Percentiles rank a stretch among this genome's conserved stretches.
These are phyloP conservation scores for Stegodyphus mimosarum DNA, from an alignment of 1,140 invertebrate genomes.

Conservation along the genomic window DNA sequence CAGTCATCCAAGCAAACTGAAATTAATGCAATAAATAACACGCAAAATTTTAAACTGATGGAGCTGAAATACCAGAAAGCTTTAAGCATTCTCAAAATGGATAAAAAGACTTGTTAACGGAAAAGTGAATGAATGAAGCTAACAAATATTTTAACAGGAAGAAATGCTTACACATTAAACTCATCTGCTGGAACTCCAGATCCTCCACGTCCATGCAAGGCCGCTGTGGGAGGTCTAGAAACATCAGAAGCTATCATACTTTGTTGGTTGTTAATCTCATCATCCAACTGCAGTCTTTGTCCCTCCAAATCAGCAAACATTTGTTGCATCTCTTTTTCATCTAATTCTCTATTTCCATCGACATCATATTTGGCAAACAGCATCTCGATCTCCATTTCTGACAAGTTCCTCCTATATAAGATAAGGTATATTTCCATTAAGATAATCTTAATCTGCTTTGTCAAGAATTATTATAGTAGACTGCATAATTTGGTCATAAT, in stretches of 20 bases:
- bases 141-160: no score
- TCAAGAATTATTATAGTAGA: no score
- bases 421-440: no score
- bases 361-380: constrained; percentile 76
- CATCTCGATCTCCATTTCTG: constrained; percentile 78
- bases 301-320: constrained; percentile 68
- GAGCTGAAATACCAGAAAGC: no score
- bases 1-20: no score
- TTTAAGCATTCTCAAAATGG: no score
- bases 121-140: no score
- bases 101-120: no score
- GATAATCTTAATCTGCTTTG: no score
- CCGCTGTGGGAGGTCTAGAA: constrained; percentile 18
- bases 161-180: constrained; percentile 48
- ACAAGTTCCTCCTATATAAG: constrained; percentile 71
- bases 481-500: no score
- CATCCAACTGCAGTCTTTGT: constrained; percentile 65
- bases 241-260: constrained; percentile 45
- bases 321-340: constrained; percentile 69
- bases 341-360: constrained; percentile 72
- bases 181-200: constrained; percentile 38
- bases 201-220: constrained; percentile 15
- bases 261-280: constrained; percentile 64
- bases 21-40: no score
- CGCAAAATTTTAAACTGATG: no score